phyloP scores from a whole-genome alignment of 2,797 vertebrate genomes.

The Avahi laniger region DNA sequence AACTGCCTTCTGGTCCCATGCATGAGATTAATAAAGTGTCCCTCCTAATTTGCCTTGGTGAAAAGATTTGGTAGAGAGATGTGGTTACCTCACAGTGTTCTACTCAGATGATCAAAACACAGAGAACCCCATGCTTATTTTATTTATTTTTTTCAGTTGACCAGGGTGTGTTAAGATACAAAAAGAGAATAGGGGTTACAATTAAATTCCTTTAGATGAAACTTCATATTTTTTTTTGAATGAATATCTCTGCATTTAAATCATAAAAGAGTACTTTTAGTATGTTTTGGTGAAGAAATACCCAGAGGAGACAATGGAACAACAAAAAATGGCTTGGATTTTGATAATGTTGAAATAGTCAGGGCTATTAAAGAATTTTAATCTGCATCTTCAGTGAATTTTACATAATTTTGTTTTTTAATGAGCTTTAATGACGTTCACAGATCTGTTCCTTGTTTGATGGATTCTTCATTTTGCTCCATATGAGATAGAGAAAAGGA shows the following conservation, averaged over 20 bases:
- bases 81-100: neutral
- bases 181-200: neutral
- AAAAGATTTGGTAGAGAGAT: slow-evolving; percentile 23
- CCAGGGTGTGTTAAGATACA: neutral
- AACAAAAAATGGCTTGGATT: neutral
- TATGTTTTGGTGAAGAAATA: neutral
- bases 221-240: neutral
- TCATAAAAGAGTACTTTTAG: neutral
- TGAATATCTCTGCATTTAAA: neutral
- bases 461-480: neutral
- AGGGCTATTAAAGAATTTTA: neutral
- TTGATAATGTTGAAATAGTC: neutral
- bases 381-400: neutral
- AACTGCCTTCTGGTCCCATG: neutral
- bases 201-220: neutral
- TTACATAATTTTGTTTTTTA: neutral
- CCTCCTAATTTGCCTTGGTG: neutral
- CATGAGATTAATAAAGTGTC: slow-evolving; percentile 34
- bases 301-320: neutral
- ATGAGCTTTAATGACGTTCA: neutral
- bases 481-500: neutral
- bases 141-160: slow-evolving; percentile 21
- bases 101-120: neutral
- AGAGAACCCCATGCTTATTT: neutral
- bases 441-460: neutral